Evolutionary conservation across 1,140 invertebrate species (phyloP), one percentile per base, ranked within the genome.

Genomic region (Stegodyphus mimosarum): DNA sequence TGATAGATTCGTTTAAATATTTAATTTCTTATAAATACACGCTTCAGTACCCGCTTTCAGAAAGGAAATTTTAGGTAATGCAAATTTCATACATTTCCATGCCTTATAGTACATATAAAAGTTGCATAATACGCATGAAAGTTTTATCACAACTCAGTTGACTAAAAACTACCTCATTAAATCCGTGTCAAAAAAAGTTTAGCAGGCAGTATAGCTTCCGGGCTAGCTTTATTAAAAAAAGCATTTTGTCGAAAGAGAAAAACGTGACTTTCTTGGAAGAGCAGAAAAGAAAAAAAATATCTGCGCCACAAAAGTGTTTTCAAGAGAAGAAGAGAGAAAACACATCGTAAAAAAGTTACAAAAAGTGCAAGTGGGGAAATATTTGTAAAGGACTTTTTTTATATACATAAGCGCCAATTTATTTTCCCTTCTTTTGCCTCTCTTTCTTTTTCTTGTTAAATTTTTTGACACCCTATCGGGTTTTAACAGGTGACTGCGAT

Each of bases 361-460:
- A 81, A 81, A 81, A 81, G 79, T 81, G 79, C 69, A 81, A 81
- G 79, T 81, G 79, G 79, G 79, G 79, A 81, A 81, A 81, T 81
- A 81, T 81, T 81, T 81, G 79, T 81, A 81, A 81, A 81, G 67
- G 79, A 73, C 72, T 81, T 81, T 33, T 81, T 81, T 73, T 50
- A 55, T 64, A 51, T 55, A 72, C 53, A 15, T 81, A 81, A 81
- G 79, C 72, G 79, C 79, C 79, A 81, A 81, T 81, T 81, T 81
- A 81, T 81, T 81, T 81, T 52, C 48, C 69, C 53, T 77, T 60
- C 55, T 55, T 81, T 73, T 79, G 69, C n/a, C 48, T 52, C 49
- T 77, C 50, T 66, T 81, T 18, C 17, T 33, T 33, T 33, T 33
- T 33, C 33, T 33, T 33, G 33, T 33, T 33, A 33, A 73, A 49